Conservation (phyloP, 2,888 invertebrate genomes). For the Hypolimnas misippus region DNA sequence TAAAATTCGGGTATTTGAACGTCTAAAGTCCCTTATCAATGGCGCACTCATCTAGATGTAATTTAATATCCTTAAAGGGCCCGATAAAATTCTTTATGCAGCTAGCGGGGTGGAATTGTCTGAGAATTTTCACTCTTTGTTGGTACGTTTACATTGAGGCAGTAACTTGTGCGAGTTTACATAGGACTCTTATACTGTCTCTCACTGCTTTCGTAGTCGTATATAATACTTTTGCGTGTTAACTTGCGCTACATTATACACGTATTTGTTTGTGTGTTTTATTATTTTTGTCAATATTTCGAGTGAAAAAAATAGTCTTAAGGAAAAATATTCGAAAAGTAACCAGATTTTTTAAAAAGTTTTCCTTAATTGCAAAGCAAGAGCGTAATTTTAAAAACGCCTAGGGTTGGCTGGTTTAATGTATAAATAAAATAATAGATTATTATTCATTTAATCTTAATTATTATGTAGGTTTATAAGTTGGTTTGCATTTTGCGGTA, state of each 20-base stretch:
- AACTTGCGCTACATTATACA: too few relatives aligned
- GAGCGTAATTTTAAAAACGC: neutral
- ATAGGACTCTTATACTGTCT: too few relatives aligned
- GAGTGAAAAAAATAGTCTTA: too few relatives aligned
- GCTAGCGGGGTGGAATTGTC: conserved; percentile 64
- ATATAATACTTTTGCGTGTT: too few relatives aligned
- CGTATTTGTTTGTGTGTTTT: too few relatives aligned
- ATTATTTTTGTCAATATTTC: too few relatives aligned
- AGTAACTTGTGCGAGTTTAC: conserved; percentile 2
- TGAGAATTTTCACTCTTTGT: conserved; percentile 55
- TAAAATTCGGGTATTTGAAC: conserved; percentile 16
- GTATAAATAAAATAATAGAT: too few relatives aligned
- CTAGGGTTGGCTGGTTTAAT: too few relatives aligned
- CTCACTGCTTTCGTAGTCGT: too few relatives aligned
- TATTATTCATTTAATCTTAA: too few relatives aligned
- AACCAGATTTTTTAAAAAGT: neutral
- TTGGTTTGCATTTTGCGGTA: neutral
- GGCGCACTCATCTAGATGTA: conserved; percentile 43
- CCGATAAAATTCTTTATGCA: conserved; percentile 74
- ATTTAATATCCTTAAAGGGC: conserved; percentile 46
- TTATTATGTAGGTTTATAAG: too few relatives aligned
- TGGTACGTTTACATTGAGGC: neutral
- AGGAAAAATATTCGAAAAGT: neutral
- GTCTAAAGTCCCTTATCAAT: conserved; percentile 31
- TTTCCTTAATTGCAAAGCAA: neutral